Evolutionary conservation across 2,797 vertebrate genomes (phyloP).

Genomic region (Centropyge bicolor): DNA sequence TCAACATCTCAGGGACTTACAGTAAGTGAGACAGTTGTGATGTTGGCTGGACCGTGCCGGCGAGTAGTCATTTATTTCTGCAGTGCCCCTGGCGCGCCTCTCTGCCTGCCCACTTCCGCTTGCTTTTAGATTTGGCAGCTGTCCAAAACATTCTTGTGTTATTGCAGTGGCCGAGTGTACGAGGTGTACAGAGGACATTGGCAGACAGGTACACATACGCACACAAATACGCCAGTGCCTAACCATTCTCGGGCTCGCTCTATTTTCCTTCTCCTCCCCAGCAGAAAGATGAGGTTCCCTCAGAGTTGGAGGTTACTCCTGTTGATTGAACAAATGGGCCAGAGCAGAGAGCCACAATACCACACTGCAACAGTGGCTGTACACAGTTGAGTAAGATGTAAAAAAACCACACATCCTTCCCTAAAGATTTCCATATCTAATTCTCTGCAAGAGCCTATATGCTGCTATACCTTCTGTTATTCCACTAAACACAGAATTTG

Average conservation of each 20-base stretch:
- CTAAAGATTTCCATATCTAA: slow-evolving; percentile 38
- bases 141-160: slow-evolving; percentile 73
- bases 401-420: slow-evolving; percentile 4
- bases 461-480: not conserved
- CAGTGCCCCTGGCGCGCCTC: slow-evolving; percentile 17
- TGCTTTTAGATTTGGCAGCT: slow-evolving; percentile 63
- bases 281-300: slow-evolving; percentile 65
- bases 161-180: slow-evolving; percentile 44
- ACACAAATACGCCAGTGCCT: slow-evolving; percentile 8
- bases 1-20: not conserved
- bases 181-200: slow-evolving; percentile 14
- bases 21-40: slow-evolving; percentile 21
- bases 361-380: slow-evolving; percentile 32
- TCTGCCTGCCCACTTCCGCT: slow-evolving; percentile 49
- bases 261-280: slow-evolving; percentile 39
- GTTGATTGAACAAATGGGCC: slow-evolving; percentile 73
- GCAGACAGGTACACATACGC: slow-evolving; percentile 31
- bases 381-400: slow-evolving; percentile 29
- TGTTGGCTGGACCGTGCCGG: not conserved
- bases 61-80: slow-evolving; percentile 55
- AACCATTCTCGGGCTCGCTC: slow-evolving; percentile 33
- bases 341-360: slow-evolving; percentile 48
- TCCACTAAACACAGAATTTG: not conserved
- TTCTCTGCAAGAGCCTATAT: not conserved
- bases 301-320: slow-evolving; percentile 74